These are phyloP conservation scores for Saccostrea cuccullata DNA, from an alignment of 1,140 invertebrate genomes.

Conservation along the genomic window DNA sequence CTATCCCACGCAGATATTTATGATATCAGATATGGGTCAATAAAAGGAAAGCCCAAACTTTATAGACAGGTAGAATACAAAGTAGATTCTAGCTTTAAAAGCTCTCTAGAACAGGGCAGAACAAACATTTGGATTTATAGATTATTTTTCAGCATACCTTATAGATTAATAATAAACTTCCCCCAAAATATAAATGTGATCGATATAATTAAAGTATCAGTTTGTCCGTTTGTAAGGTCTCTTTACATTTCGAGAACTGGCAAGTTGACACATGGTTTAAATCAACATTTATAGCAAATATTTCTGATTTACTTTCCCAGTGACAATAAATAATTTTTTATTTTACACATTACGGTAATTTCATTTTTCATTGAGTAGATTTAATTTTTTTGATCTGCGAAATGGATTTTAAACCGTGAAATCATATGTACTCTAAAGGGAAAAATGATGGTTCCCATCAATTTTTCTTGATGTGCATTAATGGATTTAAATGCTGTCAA, in stretches of 20 bases:
- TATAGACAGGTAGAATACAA: not conserved
- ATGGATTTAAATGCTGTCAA: not conserved
- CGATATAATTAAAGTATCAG: not conserved
- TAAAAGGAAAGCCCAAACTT: not conserved
- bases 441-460: not conserved
- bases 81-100: not conserved
- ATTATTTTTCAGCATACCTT: slow-evolving; percentile 1
- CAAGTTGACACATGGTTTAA: not conserved
- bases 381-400: not conserved
- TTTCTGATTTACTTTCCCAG: not conserved
- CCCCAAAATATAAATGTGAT: too few relatives aligned
- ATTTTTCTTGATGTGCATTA: not conserved
- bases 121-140: not conserved
- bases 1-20: slow-evolving; percentile 5
- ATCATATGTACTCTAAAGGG: not conserved
- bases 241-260: not conserved
- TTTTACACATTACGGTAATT: too few relatives aligned
- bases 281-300: not conserved
- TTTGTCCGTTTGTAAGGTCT: not conserved
- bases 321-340: not conserved
- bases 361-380: not conserved
- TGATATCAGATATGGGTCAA: slow-evolving; percentile 25
- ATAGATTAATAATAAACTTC: not conserved
- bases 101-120: not conserved
- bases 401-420: not conserved